A percentile compares a stretch with the other conserved stretches of the same genome.
Conservation (phyloP, 2,113 vertebrate species). For the Tachysurus fulvidraco region DNA sequence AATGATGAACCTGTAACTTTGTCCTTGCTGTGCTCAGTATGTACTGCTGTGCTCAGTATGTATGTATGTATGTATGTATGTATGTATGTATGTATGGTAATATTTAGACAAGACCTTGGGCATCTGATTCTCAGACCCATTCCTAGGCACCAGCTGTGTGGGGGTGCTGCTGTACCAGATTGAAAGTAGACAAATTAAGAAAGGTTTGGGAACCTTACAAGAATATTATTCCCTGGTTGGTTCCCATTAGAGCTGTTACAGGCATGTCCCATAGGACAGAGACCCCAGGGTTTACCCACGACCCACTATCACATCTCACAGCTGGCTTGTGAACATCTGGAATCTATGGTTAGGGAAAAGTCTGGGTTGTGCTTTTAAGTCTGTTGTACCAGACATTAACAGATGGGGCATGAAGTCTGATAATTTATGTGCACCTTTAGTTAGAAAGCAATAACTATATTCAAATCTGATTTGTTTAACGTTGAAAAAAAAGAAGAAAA, state of each 20-base stretch:
- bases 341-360: neutral
- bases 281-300: neutral
- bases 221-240: neutral
- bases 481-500: neutral
- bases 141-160: neutral
- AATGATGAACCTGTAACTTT: neutral
- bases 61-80: too few relatives aligned
- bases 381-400: neutral
- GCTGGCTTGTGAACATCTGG: slow-evolving; percentile 14
- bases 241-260: neutral
- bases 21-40: neutral
- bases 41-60: neutral
- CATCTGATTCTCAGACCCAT: neutral
- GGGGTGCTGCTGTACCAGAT: neutral
- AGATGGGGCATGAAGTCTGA: neutral
- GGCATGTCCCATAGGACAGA: neutral
- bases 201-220: slow-evolving; percentile 1
- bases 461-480: neutral
- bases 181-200: neutral
- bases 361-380: neutral
- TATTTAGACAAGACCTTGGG: neutral
- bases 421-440: neutral
- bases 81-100: neutral
- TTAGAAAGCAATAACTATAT: neutral
- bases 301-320: neutral